Evolutionary conservation across 2,888 invertebrate genomes (phyloP), one percentile per base, ranked within the genome.

Genomic region (Drosophila subsilvestris): DNA sequence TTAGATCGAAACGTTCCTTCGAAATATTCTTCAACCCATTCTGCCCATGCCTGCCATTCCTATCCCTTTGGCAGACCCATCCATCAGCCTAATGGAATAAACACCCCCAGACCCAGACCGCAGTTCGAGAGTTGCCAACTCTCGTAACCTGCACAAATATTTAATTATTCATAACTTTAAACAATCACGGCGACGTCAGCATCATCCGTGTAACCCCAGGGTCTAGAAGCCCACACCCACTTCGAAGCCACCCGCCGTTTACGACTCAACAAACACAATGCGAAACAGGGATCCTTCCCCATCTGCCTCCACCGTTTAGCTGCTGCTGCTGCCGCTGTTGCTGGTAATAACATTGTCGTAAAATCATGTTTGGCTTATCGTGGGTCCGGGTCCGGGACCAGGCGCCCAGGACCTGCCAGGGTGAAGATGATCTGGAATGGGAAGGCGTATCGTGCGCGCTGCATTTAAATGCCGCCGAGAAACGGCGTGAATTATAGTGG

Each of bases 141-240:
- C 71, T 53, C 51, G 68, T 76, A 82, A 86, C 84, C 88, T 80
- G 83, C 59, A 66, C 86, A 90, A 90, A 91, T 89, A 91, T 91
- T 91, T 91, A 91, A 91, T 91, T 91, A 91, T 91, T 91, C 91
- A 91, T 92, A 92, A 91, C 90, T 90, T 88, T 87, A 85, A 89
- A 90, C 90, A 85, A 85, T 89, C 85, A 88, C 76, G 66, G 74
- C 79, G 78, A 83, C 79, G 75, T 82, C 75, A 79, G 81, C 75
- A 81, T 80, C 80, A 79, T 77, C 62, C 59, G 69, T 57, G 48
- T 71, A 67, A 75, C 71, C 71, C 68, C 53, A 54, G 75, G 75
- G 89, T 70, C 71, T 62, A 79, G 73, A 74, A 60, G n/a, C 20
- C 20, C 20, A n/a, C n/a, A 3, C 27, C 32, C 17, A 48, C 47